Base-by-base conservation (phyloP, 64 coral and sea anemone genomes). In the Porites lutea region DNA sequence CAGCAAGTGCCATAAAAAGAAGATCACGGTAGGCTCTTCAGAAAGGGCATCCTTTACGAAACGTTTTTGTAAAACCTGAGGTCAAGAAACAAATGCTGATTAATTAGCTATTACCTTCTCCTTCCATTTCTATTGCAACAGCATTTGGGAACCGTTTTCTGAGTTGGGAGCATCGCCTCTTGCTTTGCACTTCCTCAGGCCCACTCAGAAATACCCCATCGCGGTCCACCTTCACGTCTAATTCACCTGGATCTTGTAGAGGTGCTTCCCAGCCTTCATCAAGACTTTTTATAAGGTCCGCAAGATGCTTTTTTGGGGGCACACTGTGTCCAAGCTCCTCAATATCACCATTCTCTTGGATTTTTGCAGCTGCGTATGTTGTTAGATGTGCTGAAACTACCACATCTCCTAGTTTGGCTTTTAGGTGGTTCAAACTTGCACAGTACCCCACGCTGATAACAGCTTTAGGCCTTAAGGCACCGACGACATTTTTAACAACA, bases 41-140 rank as follows among this genome's bases (percentile, higher is more conserved):
- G 54, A 57, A 37, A 37, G 27, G 27, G 27, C 27, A 37, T 37
- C 27, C 27, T 37, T 37, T 37, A 37, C 27, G 27, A 37, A 37
- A 37, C 27, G 27, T 37, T 37, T 37, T 37, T 37, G 27, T 37
- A 37, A 37, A 37, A 1, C 27, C 27, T 0, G 27, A 37, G 27
- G 27, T 37, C 27, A 37, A 37, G 27, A 37, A 37, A 37, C 27
- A 37, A 37, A 0, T 37, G 27, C 27, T 6, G 12, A 9, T 57
- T 57, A 12, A 9, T 57, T 12, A 19, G 21, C 2, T 48, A 45
- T 37, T 79, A 90, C 75, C 88, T 90, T 90, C 60, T 12, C 88
- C 88, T 90, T 90, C 88, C 88, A 90, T 79, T 77, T 90, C 88
- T 8, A 70, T 65, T 4, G 75, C 88, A 77, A 70, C 13, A n/a